A percentile compares a stretch with the other conserved stretches of the same genome.
These are phyloP conservation scores for Pomacea canaliculata DNA, from an alignment of 2,888 invertebrate genomes.

Conservation along the genomic window DNA sequence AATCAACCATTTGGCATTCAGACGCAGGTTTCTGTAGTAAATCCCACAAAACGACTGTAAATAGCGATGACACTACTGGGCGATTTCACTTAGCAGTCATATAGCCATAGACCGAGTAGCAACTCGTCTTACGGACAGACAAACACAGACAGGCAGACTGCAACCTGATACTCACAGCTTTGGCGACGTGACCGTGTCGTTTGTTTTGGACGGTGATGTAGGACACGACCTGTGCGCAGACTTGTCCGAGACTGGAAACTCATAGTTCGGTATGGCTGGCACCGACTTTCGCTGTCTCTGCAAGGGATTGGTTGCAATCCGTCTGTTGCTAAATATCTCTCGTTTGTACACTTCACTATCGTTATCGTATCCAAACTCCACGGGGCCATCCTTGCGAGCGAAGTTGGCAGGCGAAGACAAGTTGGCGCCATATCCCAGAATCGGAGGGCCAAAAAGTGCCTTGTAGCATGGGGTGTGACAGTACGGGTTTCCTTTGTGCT, in stretches of 20 bases:
- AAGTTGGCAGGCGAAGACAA: constrained; percentile 60
- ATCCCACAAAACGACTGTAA: too few species aligned
- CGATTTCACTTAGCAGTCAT: too few species aligned
- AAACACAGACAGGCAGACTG: too few species aligned
- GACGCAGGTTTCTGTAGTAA: too few species aligned
- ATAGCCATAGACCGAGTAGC: too few species aligned
- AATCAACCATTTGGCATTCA: too few species aligned
- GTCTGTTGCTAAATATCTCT: constrained; percentile 31
- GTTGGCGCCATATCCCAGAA: constrained; percentile 82
- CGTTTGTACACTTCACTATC: constrained; percentile 26
- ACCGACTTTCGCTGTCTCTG: constrained; percentile 16
- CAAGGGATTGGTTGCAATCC: neutral
- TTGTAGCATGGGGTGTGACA: constrained; percentile 89
- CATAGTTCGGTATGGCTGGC: neutral
- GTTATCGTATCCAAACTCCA: constrained; percentile 23
- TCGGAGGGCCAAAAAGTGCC: constrained; percentile 84
- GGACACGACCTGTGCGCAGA: neutral
- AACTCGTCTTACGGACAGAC: too few species aligned
- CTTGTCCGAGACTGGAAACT: neutral
- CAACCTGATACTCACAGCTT: too few species aligned
- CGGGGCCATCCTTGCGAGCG: constrained; percentile 27
- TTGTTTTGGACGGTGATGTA: too few species aligned
- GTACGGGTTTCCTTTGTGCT: constrained; percentile 87
- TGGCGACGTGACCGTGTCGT: too few species aligned
- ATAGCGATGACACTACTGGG: too few species aligned